These are phyloP conservation scores for Excalfactoria chinensis DNA, from an alignment of 2,113 vertebrate genomes.

Conservation along the genomic window DNA sequence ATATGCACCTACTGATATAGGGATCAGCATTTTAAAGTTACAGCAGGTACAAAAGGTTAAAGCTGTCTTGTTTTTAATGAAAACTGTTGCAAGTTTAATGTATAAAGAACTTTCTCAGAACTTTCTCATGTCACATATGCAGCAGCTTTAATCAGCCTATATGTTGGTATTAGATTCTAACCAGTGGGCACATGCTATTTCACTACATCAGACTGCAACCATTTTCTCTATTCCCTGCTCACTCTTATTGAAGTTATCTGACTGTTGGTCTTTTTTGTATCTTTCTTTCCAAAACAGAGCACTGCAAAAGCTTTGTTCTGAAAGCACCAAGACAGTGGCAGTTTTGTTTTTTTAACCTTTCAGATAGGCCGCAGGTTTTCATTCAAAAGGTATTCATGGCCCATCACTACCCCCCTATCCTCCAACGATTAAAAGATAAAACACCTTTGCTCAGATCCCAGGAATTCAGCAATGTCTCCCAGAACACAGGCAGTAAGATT, in stretches of 20 bases:
- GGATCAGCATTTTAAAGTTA: not conserved
- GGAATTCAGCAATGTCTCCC: not conserved
- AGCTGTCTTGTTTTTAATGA: not conserved
- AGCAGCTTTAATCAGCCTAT: not conserved
- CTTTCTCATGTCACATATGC: not conserved
- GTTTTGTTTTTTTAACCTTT: not conserved
- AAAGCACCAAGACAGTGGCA: not conserved
- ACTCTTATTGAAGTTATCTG: not conserved
- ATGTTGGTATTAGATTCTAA: not conserved
- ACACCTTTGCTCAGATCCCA: not conserved
- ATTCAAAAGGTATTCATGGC: not conserved
- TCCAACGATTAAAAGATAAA: not conserved
- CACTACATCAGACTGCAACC: not conserved
- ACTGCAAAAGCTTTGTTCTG: not conserved
- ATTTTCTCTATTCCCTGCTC: not conserved
- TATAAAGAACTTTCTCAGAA: not conserved
- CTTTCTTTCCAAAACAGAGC: not conserved
- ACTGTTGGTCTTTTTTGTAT: not conserved
- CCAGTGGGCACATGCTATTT: not conserved
- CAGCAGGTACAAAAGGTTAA: not conserved
- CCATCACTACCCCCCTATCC: not conserved
- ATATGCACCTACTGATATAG: not conserved
- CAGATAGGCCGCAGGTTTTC: not conserved
- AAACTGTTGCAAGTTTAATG: not conserved
- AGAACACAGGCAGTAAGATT: not conserved